Evolutionary conservation across 2,888 invertebrate species (phyloP), one percentile per base, ranked within the genome.

Genomic region (Baccha elongata): DNA sequence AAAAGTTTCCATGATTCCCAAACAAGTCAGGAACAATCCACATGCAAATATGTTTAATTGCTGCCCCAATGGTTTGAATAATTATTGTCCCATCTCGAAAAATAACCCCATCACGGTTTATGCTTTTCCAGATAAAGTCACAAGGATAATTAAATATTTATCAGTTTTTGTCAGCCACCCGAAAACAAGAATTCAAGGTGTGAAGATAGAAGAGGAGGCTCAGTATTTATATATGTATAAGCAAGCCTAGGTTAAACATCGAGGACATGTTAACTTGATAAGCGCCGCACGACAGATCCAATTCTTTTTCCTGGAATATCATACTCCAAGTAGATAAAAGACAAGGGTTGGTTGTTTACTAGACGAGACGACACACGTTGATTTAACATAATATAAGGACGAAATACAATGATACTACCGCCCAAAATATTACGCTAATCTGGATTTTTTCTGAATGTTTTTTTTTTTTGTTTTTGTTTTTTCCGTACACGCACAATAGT

Each of bases 141-240:
- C 80, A 58, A 52, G 75, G 75, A 75, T 81, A 81, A 81, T 81
- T 81, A 81, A 81, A 81, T 81, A 81, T 81, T 81, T 81, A 81
- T 81, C 81, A 81, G 75, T 75, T 81, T 75, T 75, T 75, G 75
- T 62, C 81, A 81, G 81, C 52, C 50, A 58, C 2, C 11, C 15
- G 40, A 37, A 21, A 23, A 58, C 37, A 58, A 58, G 11, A 26
- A 19, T 23, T 40, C 8, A 64, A 72, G 69, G 69, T 71, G 76
- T 71, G 68, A 44, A 64, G 15, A 13, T 55, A 19, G 13, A 23
- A 11, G n/a, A 50, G n/a, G 8, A 26, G 26, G 35, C n/a, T 26
- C n/a, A n/a, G n/a, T n/a, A n/a, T n/a, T n/a, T n/a, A n/a, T n/a
- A n/a, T n/a, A n/a, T n/a, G n/a, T n/a, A n/a, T n/a, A n/a, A n/a